A percentile compares a stretch with the other conserved stretches of the same genome.
These are phyloP conservation scores for Jacana jacana DNA, from an alignment of 2,113 vertebrate species.

Conservation along the genomic window DNA sequence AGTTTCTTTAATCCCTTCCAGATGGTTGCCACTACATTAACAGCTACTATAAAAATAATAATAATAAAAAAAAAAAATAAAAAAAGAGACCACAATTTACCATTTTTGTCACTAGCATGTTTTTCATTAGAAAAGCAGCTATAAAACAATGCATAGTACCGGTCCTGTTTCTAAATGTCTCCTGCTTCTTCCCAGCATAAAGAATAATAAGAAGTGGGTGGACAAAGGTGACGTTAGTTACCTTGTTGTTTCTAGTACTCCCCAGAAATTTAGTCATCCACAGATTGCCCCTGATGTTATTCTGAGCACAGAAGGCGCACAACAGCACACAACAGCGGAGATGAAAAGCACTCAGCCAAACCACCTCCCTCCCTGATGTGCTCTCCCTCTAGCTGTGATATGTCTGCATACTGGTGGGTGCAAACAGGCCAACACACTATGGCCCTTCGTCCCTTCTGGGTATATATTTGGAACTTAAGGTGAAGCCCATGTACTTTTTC, in stretches of 20 bases:
- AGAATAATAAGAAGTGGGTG: neutral
- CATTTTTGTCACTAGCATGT: neutral
- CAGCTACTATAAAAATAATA: neutral
- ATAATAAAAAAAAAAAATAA: neutral
- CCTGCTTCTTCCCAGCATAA: neutral
- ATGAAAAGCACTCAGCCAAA: neutral
- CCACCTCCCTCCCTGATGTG: neutral
- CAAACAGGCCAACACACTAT: neutral
- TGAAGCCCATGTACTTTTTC: fast-evolving
- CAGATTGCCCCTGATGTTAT: neutral
- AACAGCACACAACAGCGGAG: neutral
- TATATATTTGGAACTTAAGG: neutral
- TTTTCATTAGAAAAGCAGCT: neutral
- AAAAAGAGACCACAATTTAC: too few species aligned
- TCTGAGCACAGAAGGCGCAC: neutral
- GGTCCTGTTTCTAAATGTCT: neutral
- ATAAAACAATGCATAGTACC: fast-evolving
- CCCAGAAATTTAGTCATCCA: neutral
- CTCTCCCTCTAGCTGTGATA: neutral
- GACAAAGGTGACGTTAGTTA: neutral
- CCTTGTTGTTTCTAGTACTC: neutral
- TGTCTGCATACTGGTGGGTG: neutral
- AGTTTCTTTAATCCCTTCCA: slow-evolving; percentile 4
- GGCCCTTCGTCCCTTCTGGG: fast-evolving
- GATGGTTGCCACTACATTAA: neutral